phyloP scores from a whole-genome alignment of 1,140 invertebrate species.

The Leucophenga varia region DNA sequence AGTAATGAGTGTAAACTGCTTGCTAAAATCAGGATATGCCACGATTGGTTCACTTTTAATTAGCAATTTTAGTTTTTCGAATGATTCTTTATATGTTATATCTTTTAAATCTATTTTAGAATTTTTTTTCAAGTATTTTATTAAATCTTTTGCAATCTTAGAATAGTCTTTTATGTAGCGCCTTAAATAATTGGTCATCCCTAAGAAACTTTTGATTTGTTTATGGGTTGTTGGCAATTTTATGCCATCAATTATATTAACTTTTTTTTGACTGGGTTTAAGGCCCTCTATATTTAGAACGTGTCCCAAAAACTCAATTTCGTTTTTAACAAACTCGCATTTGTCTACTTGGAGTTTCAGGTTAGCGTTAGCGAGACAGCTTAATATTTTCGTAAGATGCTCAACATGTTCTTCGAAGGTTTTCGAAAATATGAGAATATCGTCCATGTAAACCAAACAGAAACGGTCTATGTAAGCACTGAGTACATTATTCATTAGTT shows the following conservation, averaged over 20 bases:
- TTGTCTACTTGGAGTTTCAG: conserved; percentile 17
- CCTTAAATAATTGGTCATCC: conserved; percentile 15
- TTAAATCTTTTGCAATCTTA: conserved; percentile 10
- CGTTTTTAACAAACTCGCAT: conserved; percentile 2
- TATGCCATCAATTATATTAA: conserved; percentile 18
- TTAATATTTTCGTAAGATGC: conserved; percentile 9
- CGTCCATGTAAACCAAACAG: conserved; percentile 17
- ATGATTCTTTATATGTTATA: conserved; percentile 9
- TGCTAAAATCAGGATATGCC: conserved; percentile 8
- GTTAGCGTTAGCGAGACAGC: conserved; percentile 2
- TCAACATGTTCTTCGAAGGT: conserved; percentile 30
- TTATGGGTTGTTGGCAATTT: conserved; percentile 15
- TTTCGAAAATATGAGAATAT: conserved; percentile 26
- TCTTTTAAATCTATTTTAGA: conserved; percentile 11
- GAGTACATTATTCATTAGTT: conserved; percentile 32
- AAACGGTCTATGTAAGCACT: conserved; percentile 5
- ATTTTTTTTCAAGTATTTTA: conserved; percentile 20
- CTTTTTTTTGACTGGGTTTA: conserved; percentile 22
- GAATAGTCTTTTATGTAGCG: conserved; percentile 24
- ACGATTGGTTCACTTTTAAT: conserved; percentile 7
- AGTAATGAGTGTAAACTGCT: conserved; percentile 8
- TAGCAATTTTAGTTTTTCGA: conserved; percentile 8
- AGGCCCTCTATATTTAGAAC: conserved; percentile 12
- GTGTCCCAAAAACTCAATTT: conserved; percentile 19
- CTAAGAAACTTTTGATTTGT: conserved; percentile 19